Conservation (phyloP, 2,888 invertebrate species). For the Pasiphila rectangulata region DNA sequence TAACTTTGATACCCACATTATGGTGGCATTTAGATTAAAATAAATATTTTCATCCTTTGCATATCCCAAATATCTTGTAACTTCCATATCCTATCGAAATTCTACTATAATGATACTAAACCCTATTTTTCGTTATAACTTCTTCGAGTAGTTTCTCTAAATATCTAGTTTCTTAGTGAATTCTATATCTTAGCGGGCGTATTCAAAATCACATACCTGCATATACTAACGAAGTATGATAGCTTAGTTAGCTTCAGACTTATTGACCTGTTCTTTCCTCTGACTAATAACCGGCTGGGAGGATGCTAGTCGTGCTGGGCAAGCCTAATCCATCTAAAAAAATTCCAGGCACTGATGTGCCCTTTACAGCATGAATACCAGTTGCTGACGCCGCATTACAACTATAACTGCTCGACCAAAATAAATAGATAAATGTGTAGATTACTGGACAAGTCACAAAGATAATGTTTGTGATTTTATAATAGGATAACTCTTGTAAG, state of each 20-base stretch:
- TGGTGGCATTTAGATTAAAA: conserved; percentile 43
- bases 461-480: too few relatives aligned
- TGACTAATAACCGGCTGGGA: too few relatives aligned
- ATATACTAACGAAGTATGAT: neutral
- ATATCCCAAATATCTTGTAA: conserved; percentile 42
- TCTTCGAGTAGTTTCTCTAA: conserved; percentile 9
- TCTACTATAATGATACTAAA: neutral
- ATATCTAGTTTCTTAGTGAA: neutral
- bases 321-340: too few relatives aligned
- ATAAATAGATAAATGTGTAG: too few relatives aligned
- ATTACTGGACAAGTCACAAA: too few relatives aligned
- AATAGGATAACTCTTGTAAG: too few relatives aligned
- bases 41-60: conserved; percentile 41
- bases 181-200: neutral
- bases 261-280: too few relatives aligned
- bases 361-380: too few relatives aligned
- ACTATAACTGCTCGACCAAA: too few relatives aligned
- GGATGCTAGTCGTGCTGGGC: too few relatives aligned
- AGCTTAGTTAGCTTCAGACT: neutral
- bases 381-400: too few relatives aligned
- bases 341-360: too few relatives aligned
- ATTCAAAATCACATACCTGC: neutral
- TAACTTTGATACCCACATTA: conserved; percentile 49
- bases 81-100: conserved; percentile 42
- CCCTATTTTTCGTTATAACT: neutral